phyloP scores from a whole-genome alignment of 1,140 invertebrate genomes.

The Polyergus mexicanus region DNA sequence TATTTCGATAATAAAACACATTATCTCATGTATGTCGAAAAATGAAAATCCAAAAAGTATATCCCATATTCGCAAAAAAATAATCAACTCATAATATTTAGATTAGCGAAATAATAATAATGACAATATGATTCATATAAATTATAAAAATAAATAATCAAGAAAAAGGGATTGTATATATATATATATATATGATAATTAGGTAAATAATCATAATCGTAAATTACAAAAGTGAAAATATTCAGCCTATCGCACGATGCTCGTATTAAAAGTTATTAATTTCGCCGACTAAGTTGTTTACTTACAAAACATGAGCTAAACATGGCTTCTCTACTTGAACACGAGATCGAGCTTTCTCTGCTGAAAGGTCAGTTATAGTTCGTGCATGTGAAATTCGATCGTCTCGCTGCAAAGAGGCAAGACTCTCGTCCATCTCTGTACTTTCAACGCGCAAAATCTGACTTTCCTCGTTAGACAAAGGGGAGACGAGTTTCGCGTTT shows the following conservation, averaged over 20 bases:
- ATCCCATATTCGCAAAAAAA: no score
- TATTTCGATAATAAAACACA: not conserved
- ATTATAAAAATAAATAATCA: no score
- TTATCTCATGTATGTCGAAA: not conserved
- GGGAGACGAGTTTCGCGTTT: slow-evolving; percentile 35
- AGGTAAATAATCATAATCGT: not conserved
- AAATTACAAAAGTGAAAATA: not conserved
- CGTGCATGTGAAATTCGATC: slow-evolving; percentile 61
- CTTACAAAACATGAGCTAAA: slow-evolving; percentile 4
- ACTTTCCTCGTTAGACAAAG: slow-evolving; percentile 52
- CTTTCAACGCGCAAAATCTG: slow-evolving; percentile 22
- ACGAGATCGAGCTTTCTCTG: slow-evolving; percentile 39
- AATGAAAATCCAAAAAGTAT: not conserved
- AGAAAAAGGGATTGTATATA: not conserved
- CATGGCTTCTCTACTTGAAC: slow-evolving; percentile 21
- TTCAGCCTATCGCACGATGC: no score
- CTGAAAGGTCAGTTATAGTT: slow-evolving; percentile 58
- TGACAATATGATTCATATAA: no score
- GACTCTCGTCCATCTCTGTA: slow-evolving; percentile 46
- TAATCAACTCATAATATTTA: no score
- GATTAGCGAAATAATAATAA: no score
- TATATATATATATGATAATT: not conserved
- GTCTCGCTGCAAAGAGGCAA: slow-evolving; percentile 8
- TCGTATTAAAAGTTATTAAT: not conserved
- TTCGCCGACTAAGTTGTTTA: slow-evolving; percentile 34